Percentiles rank a stretch among this genome's conserved stretches.
phyloP scores from a whole-genome alignment of 64 coral and sea anemone species.

The Montipora sp. region DNA sequence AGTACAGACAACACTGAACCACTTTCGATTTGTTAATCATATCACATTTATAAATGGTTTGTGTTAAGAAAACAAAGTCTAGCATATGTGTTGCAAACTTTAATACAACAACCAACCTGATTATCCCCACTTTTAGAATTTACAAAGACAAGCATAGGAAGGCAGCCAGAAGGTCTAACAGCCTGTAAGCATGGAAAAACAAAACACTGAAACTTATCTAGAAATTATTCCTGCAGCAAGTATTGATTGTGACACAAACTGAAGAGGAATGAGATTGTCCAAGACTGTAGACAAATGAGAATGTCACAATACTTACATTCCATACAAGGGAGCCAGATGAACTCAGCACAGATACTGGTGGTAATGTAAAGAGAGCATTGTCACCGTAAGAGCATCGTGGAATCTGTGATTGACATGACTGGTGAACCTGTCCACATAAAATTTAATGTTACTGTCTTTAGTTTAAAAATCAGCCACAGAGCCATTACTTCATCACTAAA shows the following conservation, averaged over 20 bases:
- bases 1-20: too few relatives aligned
- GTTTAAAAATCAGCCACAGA: too few relatives aligned
- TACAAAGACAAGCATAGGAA: constrained; percentile 95
- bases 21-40: too few relatives aligned
- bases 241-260: too few relatives aligned
- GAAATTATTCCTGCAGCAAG: too few relatives aligned
- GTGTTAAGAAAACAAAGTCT: too few relatives aligned
- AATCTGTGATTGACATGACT: constrained; percentile 64
- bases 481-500: background rate
- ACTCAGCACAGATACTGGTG: constrained; percentile 61
- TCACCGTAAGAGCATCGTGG: constrained; percentile 67
- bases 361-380: constrained; percentile 88
- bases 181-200: constrained; percentile 36
- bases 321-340: constrained; percentile 35
- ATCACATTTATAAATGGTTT: too few relatives aligned
- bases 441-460: background rate
- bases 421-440: constrained; percentile 75
- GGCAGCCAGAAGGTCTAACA: constrained; percentile 67
- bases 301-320: constrained; percentile 29
- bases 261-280: background rate
- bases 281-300: constrained; percentile 5
- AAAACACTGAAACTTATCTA: background rate
- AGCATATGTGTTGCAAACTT: background rate
- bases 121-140: constrained; percentile 99
- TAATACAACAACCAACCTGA: constrained; percentile 65